These are phyloP conservation scores for Neodiprion virginianus DNA, from an alignment of 1,140 invertebrate species.

Conservation along the genomic window DNA sequence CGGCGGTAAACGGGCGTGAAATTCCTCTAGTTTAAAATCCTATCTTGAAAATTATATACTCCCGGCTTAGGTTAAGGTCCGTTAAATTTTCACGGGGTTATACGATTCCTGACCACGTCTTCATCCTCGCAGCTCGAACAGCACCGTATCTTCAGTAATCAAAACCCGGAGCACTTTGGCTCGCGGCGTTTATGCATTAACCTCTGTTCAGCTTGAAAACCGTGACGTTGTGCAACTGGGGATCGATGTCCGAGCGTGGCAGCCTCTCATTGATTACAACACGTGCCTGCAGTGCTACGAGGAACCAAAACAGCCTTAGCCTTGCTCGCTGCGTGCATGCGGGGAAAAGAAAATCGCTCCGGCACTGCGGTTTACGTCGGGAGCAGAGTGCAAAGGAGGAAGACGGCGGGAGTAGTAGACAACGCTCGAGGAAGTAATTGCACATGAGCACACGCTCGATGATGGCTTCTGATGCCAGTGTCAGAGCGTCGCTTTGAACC, in stretches of 20 bases:
- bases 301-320: background rate
- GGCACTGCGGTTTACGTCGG: background rate
- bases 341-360: background rate
- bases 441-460: background rate
- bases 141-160: background rate
- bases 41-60: background rate
- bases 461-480: constrained; percentile 1
- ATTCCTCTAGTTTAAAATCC: background rate
- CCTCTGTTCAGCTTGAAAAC: background rate
- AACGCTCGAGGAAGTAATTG: background rate
- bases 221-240: constrained; percentile 1
- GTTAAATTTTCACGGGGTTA: background rate
- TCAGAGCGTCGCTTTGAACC: background rate
- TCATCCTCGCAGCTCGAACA: background rate
- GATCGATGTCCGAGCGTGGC: constrained; percentile 3
- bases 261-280: background rate
- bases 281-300: background rate
- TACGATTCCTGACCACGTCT: background rate
- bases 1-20: background rate
- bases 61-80: background rate
- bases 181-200: constrained; percentile 4
- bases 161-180: constrained; percentile 1
- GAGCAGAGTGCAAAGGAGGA: background rate
- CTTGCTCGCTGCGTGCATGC: background rate
- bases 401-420: background rate